Percentiles rank a stretch among this genome's conserved stretches.
Evolutionary conservation across 2,797 vertebrate genomes (phyloP).

Genomic region (Smutsia temminckii): DNA sequence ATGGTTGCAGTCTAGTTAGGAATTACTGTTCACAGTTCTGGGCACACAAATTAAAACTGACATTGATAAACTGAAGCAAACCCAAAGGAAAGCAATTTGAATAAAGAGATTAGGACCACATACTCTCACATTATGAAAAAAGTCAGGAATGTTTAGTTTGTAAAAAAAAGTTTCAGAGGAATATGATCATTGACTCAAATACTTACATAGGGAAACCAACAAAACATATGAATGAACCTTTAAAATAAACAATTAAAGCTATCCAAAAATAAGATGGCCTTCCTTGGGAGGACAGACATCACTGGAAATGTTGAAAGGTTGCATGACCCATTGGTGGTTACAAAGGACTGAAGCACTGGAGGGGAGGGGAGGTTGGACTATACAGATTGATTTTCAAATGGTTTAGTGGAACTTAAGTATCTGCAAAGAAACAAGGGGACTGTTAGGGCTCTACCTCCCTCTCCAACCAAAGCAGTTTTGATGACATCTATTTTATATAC

Average conservation of each 20-base stretch:
- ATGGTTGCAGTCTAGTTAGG: neutral
- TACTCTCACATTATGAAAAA: neutral
- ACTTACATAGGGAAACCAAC: neutral
- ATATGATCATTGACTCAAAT: neutral
- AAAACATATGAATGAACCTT: constrained; percentile 11
- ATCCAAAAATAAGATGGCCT: neutral
- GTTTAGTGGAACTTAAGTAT: neutral
- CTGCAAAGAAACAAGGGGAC: neutral
- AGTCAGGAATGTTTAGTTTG: neutral
- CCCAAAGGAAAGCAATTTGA: neutral
- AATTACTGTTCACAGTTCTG: neutral
- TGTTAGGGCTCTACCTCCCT: neutral
- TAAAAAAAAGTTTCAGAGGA: neutral
- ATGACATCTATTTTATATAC: constrained; percentile 27
- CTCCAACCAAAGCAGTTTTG: neutral
- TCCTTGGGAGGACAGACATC: neutral
- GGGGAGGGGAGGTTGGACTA: neutral
- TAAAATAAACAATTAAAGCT: neutral
- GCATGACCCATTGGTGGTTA: neutral
- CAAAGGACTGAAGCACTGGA: neutral
- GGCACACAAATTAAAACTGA: neutral
- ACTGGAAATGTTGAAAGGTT: neutral
- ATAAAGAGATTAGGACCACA: neutral
- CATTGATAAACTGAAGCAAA: neutral
- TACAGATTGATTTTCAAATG: neutral